These are phyloP conservation scores for Mus spretus DNA, from an alignment of 2,797 vertebrate genomes.

Conservation along the genomic window DNA sequence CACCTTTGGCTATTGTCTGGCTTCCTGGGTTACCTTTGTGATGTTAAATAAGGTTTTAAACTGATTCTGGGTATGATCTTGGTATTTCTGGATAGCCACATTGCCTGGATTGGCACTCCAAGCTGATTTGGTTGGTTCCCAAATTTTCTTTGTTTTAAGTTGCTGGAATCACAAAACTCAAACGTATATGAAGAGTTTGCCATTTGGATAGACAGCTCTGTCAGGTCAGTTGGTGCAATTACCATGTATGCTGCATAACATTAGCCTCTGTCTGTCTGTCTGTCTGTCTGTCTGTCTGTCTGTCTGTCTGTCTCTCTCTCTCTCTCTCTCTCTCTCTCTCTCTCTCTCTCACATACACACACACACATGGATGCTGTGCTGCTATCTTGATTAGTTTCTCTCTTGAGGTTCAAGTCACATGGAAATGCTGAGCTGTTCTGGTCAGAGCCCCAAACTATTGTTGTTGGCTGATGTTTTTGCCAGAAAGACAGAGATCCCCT, in stretches of 20 bases:
- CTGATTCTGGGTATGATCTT: slow-evolving; percentile 46
- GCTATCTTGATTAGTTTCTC: slow-evolving; percentile 23
- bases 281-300: too few relatives aligned
- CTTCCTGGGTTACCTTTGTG: slow-evolving; percentile 70
- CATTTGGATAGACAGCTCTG: slow-evolving; percentile 64
- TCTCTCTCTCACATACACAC: background rate
- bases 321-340: too few relatives aligned
- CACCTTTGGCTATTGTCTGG: slow-evolving; percentile 9
- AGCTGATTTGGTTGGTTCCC: slow-evolving; percentile 61
- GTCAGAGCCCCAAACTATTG: slow-evolving; percentile 56
- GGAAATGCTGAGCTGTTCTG: slow-evolving; percentile 32
- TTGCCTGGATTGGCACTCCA: slow-evolving; percentile 71
- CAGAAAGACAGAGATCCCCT: slow-evolving; percentile 74
- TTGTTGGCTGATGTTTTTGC: slow-evolving; percentile 76
- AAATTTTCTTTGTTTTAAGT: slow-evolving; percentile 61
- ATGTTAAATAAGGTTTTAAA: slow-evolving; percentile 53
- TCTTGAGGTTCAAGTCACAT: slow-evolving; percentile 52
- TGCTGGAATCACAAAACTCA: slow-evolving; percentile 68
- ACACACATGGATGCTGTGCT: slow-evolving; percentile 35
- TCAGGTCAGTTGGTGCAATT: slow-evolving; percentile 45
- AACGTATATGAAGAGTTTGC: slow-evolving; percentile 61
- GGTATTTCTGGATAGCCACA: slow-evolving; percentile 68
- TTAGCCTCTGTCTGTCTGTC: slow-evolving; percentile 32
- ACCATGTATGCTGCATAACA: background rate
- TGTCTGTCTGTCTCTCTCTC: too few relatives aligned